Evolutionary conservation across 2,888 invertebrate genomes (phyloP).

Genomic region (Penaeus monodon): DNA sequence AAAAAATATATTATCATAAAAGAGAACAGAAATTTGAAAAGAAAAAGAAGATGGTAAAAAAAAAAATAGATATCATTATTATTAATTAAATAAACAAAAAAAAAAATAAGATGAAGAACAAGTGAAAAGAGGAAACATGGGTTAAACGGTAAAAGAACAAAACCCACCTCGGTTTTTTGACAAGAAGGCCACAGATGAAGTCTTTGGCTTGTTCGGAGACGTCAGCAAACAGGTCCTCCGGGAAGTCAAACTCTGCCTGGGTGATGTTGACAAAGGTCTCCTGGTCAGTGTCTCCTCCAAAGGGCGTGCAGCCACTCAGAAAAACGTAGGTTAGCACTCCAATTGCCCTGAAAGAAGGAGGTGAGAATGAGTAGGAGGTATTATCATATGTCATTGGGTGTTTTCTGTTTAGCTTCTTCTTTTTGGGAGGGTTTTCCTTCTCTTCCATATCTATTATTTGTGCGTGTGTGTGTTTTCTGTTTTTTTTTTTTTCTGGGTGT

Average conservation of each 20-base stretch:
- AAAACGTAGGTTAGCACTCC: constrained; percentile 79
- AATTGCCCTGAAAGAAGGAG: constrained; percentile 72
- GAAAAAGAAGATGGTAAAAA: neutral
- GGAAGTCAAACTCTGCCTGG: constrained; percentile 77
- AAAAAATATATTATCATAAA: no score
- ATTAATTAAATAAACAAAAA: neutral
- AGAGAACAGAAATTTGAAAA: neutral
- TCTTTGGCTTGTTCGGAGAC: constrained; percentile 74
- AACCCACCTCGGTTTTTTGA: constrained; percentile 76
- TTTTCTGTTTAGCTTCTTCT: no score
- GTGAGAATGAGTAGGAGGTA: no score
- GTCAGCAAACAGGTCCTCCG: constrained; percentile 77
- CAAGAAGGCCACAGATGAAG: constrained; percentile 72
- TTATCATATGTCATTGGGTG: no score
- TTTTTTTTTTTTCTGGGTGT: no score
- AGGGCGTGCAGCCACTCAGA: constrained; percentile 78
- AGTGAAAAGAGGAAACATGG: no score
- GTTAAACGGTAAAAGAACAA: neutral
- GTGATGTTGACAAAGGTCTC: constrained; percentile 80
- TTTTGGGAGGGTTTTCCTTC: no score
- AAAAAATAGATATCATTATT: neutral
- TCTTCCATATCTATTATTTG: no score
- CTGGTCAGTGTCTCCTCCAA: constrained; percentile 79
- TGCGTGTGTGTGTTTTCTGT: no score
- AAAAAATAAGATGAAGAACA: no score